Evolutionary conservation across 2,113 vertebrate genomes (phyloP), one percentile per base, ranked within the genome.

Genomic region (Gambusia holbrooki): DNA sequence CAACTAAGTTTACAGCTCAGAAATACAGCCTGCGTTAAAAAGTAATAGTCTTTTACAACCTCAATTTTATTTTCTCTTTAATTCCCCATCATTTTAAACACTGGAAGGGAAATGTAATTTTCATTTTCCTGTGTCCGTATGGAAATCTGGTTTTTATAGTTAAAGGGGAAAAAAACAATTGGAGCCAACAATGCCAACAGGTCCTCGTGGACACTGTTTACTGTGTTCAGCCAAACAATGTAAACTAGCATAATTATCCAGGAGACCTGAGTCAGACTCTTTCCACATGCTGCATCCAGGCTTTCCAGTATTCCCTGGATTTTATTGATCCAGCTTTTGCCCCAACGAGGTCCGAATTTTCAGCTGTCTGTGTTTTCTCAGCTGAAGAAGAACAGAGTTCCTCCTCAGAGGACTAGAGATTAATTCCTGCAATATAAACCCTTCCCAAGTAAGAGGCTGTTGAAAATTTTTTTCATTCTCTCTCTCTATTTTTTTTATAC

Each of bases 361-460:
- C 29, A 74, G 76, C 74, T 42, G 81, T 76, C 86, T 83, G 87
- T 93, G 93, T 95, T 95, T 93, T 93, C 92, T 93, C 93, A 94
- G 93, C 93, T 93, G 93, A 92, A 82, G 89, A 84, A 60, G 62
- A 76, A 66, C 79, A 65, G 80, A 74, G 45, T 37, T 2, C 74
- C 79, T 89, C 89, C 86, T 86, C 27, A 0, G 89, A 87, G 91
- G 71, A 64, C 48, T 69, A 85, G 83, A 87, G 83, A 90, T 89
- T 85, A 86, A 75, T 87, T 90, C 83, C 86, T 79, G 88, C 89
- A 90, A 92, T 92, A 89, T 85, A 91, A 94, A 88, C 82, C 72
- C 77, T 67, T 79, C 71, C 79, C 79, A 70, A 90, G 88, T 75
- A 83, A 86, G 79, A 87, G 86, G 69, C 83, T 88, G 86, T 89